phyloP scores from a whole-genome alignment of 2,797 vertebrate species.

The Mormyrus proboscirostris region DNA sequence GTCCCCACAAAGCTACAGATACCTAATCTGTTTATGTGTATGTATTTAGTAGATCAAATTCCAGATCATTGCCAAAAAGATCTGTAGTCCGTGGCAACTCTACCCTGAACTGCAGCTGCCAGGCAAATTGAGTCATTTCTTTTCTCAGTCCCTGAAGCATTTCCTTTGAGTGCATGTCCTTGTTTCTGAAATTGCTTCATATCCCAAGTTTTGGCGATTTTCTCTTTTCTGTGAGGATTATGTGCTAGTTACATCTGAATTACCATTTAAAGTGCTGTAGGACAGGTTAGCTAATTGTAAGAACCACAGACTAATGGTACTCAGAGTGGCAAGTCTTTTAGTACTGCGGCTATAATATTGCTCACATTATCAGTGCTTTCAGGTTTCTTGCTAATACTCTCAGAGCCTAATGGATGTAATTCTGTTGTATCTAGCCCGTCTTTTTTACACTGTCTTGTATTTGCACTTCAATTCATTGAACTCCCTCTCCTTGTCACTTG shows the following conservation, averaged over 20 bases:
- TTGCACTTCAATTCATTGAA: background rate
- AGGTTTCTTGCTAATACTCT: background rate
- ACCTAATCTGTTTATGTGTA: background rate
- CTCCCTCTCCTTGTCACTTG: background rate
- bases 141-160: background rate
- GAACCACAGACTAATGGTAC: background rate
- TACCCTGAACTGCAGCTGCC: background rate
- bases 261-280: background rate
- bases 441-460: background rate
- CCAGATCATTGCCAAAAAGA: background rate
- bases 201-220: background rate
- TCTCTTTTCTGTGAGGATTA: background rate
- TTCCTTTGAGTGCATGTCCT: background rate
- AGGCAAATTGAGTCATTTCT: background rate
- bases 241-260: background rate
- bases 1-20: background rate
- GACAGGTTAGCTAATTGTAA: background rate
- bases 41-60: background rate
- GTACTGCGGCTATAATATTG: background rate
- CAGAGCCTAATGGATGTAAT: background rate
- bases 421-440: background rate
- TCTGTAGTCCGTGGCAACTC: background rate
- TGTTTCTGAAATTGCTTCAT: background rate
- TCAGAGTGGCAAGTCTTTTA: background rate
- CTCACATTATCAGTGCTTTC: background rate